Percentiles rank a stretch among this genome's conserved stretches.
Evolutionary conservation across 2,113 vertebrate genomes (phyloP).

Genomic region (Tympanuchus pallidicinctus): DNA sequence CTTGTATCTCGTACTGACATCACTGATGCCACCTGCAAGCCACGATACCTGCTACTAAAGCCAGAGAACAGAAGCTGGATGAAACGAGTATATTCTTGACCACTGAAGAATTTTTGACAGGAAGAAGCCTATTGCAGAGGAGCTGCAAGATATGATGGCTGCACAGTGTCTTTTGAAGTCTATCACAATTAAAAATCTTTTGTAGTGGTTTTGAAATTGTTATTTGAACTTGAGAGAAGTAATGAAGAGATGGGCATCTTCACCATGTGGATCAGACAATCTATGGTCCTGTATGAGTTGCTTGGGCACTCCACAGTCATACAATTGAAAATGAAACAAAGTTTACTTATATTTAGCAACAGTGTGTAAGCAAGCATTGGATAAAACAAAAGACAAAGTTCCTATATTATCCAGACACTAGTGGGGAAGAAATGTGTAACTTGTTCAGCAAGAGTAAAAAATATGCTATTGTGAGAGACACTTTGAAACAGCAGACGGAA

Average conservation of each 20-base stretch:
- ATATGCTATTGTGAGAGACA: background rate
- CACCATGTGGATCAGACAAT: background rate
- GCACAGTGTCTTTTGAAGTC: background rate
- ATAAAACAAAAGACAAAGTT: background rate
- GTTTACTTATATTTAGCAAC: background rate
- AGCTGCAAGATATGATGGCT: background rate
- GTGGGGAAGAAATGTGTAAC: fast-evolving
- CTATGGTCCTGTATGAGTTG: background rate
- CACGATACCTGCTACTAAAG: background rate
- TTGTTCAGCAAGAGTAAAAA: background rate
- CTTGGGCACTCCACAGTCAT: background rate
- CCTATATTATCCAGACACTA: background rate
- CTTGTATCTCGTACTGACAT: background rate
- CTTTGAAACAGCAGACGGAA: background rate
- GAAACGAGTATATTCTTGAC: background rate
- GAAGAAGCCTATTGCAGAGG: background rate
- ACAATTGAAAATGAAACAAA: background rate
- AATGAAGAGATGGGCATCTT: background rate
- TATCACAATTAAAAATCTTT: background rate
- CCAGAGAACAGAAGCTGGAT: background rate
- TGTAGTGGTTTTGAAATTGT: background rate
- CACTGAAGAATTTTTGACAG: slow-evolving; percentile 4
- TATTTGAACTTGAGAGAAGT: background rate
- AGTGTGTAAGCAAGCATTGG: background rate
- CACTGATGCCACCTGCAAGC: background rate